Base-by-base conservation (phyloP, 2,888 invertebrate genomes). In the Lasiommata megera region DNA sequence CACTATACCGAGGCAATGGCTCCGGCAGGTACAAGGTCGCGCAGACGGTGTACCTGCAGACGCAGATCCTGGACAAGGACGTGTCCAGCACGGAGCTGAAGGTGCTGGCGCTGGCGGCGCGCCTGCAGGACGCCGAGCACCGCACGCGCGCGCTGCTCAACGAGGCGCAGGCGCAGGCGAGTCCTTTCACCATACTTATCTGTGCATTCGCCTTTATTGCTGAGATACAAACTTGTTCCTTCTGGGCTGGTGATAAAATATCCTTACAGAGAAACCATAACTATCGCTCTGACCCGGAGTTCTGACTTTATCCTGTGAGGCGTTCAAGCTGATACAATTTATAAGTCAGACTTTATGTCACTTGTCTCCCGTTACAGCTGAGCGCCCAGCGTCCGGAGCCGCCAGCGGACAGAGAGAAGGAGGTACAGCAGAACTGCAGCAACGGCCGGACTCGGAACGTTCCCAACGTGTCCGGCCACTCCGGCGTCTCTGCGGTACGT, bases 41-140 rank as follows among this genome's bases (percentile, higher is more conserved):
- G 3, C 96, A 96, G 84, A 96, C 97, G 0, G 95, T 96, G 50
- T 96, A 94, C 78, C 88, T 97, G 55, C 96, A 97, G 84, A 94
- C 94, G 8, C 94, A 95, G 83, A 96, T 97, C 73, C 88, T 97
- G 50, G 94, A 95, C 77, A 95, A 96, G 73, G 96, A 96, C 76
- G 92, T 94, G 69, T 71, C 84, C 23, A 68, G 76, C 62, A 76
- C 80, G 3, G 91, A 90, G 71, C 78, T 87, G 41, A 82, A 82
- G 75, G 72, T 88, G 73, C 71, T 83, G 62, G 80, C 88, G 67
- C 70, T 88, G 66, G 83, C 85, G 23, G 87, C 87, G 64, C 77
- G 88, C 6, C 72, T 91, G 68, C 87, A 84, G 71, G 88, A 87
- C 71, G 83, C 80, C 46, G 84, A 85, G 73, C 72, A 67, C 37